Base-by-base conservation (phyloP, 2,113 vertebrate genomes). In the Ophiodon elongatus region DNA sequence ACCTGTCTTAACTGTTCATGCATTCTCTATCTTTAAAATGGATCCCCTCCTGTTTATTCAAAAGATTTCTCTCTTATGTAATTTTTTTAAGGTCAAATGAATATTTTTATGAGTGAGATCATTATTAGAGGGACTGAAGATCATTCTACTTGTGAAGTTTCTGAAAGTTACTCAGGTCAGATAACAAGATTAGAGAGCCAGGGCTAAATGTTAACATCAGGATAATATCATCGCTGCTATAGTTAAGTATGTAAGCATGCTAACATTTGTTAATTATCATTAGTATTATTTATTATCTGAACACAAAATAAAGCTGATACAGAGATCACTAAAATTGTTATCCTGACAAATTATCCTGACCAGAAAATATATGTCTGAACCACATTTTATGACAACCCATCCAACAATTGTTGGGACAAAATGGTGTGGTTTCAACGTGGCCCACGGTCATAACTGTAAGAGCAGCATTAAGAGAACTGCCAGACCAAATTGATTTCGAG, bases 61-160 rank as follows among this genome's bases (percentile, higher is more conserved):
- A 23, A 9, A 27, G 14, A 47, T 63, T 73, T 57, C 9, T 39
- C 29, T 59, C 23, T 47, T 21, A 45, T 47, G 29, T 14, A 2
- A 74, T 67, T 67, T 45, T 31, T 74, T 84, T 33, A 43, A 15
- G 19, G 54, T 63, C 21, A 79, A 23, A 35, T 15, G 25, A 63
- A 33, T 74, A 43, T 27, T 54, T 59, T 68, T 50, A n/a, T 14
- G 27, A 19, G 43, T 39, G 59, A n/a, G 63, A 9, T 8, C 29
- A 60, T 59, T 73, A 73, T 43, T 19, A 57, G 11, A 78, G 11
- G 19, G 2, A 25, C 39, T 62, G 60, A 83, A 59, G 41, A 9
- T 59, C 19, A 47, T 71, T 69, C 19, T 64, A 21, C 47, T 23
- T 41, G 45, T 65, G 2, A 4, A n/a, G 17, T 33, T 59, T 66